These are phyloP conservation scores for Parnassius glacialis DNA, from an alignment of 2,888 invertebrate genomes.

Conservation along the genomic window DNA sequence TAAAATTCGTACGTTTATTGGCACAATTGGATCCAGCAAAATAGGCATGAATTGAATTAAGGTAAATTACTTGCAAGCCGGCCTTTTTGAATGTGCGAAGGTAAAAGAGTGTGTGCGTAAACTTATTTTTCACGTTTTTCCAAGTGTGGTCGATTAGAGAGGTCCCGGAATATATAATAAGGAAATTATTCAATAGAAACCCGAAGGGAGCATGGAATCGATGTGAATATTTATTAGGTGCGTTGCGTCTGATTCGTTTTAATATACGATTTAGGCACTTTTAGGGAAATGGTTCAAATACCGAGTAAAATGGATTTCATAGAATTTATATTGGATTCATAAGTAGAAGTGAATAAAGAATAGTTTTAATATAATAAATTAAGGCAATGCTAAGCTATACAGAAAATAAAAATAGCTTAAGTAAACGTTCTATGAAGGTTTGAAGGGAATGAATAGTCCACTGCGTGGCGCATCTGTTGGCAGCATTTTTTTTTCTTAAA, in stretches of 20 bases:
- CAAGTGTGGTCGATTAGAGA: constrained; percentile 24
- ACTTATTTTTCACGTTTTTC: constrained; percentile 19
- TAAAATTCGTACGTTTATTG: too few relatives aligned
- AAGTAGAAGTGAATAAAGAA: neutral
- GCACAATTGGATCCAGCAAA: neutral
- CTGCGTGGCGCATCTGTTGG: too few relatives aligned
- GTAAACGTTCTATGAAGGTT: too few relatives aligned
- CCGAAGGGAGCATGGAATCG: constrained; percentile 25
- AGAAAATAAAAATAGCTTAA: too few relatives aligned
- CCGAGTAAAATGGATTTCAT: constrained; percentile 23
- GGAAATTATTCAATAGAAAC: constrained; percentile 28
- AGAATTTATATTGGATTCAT: constrained; percentile 18
- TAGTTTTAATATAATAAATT: too few relatives aligned
- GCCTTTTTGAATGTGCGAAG: constrained; percentile 4
- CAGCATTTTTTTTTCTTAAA: too few relatives aligned
- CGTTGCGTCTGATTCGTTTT: constrained; percentile 27
- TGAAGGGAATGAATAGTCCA: too few relatives aligned
- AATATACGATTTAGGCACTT: constrained; percentile 25
- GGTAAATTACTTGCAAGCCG: neutral
- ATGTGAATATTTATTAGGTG: constrained; percentile 28
- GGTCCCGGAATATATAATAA: constrained; percentile 26
- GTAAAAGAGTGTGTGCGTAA: constrained; percentile 12
- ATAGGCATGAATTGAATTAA: neutral
- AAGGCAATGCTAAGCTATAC: too few relatives aligned
- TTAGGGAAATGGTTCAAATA: constrained; percentile 19